These are phyloP conservation scores for Cryptoprocta ferox DNA, from an alignment of 2,797 vertebrate species.

Conservation along the genomic window DNA sequence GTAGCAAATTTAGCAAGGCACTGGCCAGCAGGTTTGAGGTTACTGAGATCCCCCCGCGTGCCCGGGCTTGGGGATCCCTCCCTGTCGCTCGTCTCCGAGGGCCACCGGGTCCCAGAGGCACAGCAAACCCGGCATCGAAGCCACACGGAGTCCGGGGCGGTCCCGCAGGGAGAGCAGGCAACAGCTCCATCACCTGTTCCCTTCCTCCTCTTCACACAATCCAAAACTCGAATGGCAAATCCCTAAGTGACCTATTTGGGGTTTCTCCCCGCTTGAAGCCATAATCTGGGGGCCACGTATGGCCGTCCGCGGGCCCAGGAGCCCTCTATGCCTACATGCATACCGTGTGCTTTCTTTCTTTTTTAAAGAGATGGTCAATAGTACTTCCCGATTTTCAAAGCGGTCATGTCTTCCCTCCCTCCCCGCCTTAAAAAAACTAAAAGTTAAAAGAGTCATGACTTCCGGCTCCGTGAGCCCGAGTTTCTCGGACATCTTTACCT, in stretches of 20 bases:
- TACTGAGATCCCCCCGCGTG: not conserved
- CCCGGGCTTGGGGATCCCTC: not conserved
- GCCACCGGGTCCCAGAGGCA: not conserved
- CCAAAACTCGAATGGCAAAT: not conserved
- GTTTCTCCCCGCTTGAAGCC: not conserved
- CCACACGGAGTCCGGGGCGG: not conserved
- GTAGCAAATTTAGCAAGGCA: not conserved
- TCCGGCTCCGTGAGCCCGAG: not conserved
- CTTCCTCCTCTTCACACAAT: not conserved
- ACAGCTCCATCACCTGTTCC: not conserved
- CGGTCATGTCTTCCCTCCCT: not conserved
- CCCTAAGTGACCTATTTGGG: not conserved
- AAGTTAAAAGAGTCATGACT: not conserved
- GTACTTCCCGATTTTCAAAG: conserved; percentile 5
- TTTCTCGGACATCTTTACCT: not conserved
- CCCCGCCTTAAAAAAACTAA: not conserved
- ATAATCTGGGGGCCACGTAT: not conserved
- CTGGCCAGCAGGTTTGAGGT: not conserved
- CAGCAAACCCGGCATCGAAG: not conserved
- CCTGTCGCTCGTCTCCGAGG: not conserved
- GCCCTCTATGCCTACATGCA: not conserved
- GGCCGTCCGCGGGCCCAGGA: not conserved
- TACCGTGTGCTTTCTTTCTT: not conserved
- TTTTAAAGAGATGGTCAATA: not conserved
- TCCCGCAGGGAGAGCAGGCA: not conserved